phyloP scores from a whole-genome alignment of 2,113 vertebrate genomes.

The Tursiops truncatus region DNA sequence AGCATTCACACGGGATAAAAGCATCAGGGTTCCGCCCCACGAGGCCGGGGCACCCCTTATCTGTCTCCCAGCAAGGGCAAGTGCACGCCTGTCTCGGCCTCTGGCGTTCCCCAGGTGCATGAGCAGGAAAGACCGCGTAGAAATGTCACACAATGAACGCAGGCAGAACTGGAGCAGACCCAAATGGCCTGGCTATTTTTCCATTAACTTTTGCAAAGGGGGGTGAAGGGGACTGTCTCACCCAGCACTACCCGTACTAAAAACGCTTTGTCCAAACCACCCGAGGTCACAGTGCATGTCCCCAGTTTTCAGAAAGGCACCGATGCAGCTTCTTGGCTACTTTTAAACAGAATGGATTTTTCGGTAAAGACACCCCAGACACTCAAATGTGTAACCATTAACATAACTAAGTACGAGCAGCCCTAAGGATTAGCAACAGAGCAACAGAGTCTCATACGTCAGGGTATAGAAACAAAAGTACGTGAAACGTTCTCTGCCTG shows the following conservation, averaged over 20 bases:
- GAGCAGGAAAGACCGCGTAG: rapidly evolving
- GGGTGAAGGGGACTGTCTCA: rapidly evolving
- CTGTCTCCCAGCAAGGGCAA: not conserved
- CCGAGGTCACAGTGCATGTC: rapidly evolving
- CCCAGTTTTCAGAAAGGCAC: not conserved
- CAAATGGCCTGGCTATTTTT: not conserved
- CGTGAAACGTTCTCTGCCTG: not conserved
- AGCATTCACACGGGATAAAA: not conserved
- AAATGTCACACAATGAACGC: not conserved
- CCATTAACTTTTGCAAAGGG: not conserved
- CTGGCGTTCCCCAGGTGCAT: rapidly evolving
- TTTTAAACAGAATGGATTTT: not conserved
- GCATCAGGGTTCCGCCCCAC: not conserved
- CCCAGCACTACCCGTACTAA: not conserved
- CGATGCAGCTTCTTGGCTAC: not conserved
- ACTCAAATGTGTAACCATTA: not conserved
- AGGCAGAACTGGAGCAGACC: not conserved
- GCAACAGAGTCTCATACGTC: not conserved
- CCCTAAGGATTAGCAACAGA: not conserved
- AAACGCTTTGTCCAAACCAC: not conserved
- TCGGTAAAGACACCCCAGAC: not conserved
- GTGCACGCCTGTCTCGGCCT: rapidly evolving
- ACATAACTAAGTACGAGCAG: not conserved
- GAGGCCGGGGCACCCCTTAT: rapidly evolving
- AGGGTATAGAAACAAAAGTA: not conserved